Evolutionary conservation across 2,888 invertebrate species (phyloP).

Genomic region (Athripsodes cinereus): DNA sequence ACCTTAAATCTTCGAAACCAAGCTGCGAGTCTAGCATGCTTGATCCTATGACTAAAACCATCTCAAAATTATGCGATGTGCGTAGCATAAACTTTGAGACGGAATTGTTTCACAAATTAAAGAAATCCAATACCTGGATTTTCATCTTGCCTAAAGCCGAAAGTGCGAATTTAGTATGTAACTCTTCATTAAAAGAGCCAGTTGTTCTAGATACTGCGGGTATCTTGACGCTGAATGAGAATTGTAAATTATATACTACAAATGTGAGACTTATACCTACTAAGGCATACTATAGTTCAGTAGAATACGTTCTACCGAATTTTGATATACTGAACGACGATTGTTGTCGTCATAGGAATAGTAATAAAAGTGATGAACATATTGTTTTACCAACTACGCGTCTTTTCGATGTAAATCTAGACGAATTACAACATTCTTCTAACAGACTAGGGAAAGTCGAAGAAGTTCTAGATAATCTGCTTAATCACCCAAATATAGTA

Average conservation of each 20-base stretch:
- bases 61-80: background rate
- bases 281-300: background rate
- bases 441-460: background rate
- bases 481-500: background rate
- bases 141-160: background rate
- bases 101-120: background rate
- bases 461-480: background rate
- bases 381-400: background rate
- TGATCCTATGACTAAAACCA: background rate
- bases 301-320: background rate
- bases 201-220: background rate
- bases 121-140: background rate
- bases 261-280: background rate
- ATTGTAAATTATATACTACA: constrained; percentile 4
- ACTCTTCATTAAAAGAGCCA: background rate
- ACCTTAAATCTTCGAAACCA: background rate
- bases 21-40: background rate
- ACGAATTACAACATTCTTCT: background rate
- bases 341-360: no score
- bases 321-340: background rate
- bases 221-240: background rate
- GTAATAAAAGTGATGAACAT: background rate
- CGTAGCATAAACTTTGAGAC: no score
- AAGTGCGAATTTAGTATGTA: background rate
- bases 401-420: background rate